These are phyloP conservation scores for Drosophila bunnanda DNA, from an alignment of 2,888 invertebrate species.

Conservation along the genomic window DNA sequence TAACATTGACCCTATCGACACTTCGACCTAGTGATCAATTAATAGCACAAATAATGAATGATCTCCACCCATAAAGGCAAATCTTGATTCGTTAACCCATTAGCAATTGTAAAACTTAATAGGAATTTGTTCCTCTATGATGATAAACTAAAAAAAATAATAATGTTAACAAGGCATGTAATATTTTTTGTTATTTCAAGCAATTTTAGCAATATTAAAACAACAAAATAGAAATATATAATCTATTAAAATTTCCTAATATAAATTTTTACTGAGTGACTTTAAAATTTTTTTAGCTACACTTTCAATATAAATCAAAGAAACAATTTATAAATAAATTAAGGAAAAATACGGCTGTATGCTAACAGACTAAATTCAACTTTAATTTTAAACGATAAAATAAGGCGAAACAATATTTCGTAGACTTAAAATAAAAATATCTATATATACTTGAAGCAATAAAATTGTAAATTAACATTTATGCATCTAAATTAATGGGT, in stretches of 20 bases:
- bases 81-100: conserved; percentile 32
- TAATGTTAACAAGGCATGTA: no score
- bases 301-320: neutral
- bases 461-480: neutral
- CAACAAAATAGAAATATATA: no score
- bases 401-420: neutral
- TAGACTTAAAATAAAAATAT: neutral
- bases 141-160: no score
- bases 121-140: no score
- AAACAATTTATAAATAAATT: neutral
- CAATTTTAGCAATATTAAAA: no score
- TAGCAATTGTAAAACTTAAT: neutral
- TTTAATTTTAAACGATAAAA: neutral
- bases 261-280: no score
- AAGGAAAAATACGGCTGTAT: neutral
- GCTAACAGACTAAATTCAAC: neutral
- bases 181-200: no score
- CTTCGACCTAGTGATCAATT: conserved; percentile 75
- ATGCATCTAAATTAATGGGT: conserved; percentile 10
- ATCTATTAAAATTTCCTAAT: no score
- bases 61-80: conserved; percentile 2
- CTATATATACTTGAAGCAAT: neutral
- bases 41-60: conserved; percentile 56
- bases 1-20: conserved; percentile 64
- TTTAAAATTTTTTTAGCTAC: no score